phyloP scores from a whole-genome alignment of 2,113 vertebrate species.

The Lagopus leucura region DNA sequence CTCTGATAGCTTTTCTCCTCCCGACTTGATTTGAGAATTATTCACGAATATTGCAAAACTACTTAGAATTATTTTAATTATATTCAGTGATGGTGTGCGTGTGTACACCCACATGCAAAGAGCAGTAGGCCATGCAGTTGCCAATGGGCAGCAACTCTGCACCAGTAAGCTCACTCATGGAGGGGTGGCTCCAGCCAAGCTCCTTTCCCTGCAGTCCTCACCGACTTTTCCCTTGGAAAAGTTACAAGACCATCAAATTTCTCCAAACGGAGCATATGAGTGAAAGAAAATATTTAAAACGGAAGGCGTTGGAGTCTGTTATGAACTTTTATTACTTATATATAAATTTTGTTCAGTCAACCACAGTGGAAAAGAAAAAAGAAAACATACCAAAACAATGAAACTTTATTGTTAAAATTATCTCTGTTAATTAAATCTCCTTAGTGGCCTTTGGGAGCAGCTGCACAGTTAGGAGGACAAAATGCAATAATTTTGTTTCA shows the following conservation, averaged over 20 bases:
- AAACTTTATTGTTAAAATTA: not conserved
- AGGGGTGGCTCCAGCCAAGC: not conserved
- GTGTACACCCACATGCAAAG: not conserved
- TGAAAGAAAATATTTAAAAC: not conserved
- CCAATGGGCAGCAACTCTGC: not conserved
- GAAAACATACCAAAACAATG: not conserved
- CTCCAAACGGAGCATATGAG: rapidly evolving
- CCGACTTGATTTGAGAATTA: slow-evolving; percentile 10
- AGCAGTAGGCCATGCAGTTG: not conserved
- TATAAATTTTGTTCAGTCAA: not conserved
- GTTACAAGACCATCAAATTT: not conserved
- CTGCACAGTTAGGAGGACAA: not conserved
- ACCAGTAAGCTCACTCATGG: not conserved
- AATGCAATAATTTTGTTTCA: not conserved
- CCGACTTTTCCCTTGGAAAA: not conserved
- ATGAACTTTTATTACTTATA: not conserved
- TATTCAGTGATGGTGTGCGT: not conserved
- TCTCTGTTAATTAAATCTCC: not conserved
- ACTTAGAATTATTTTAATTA: slow-evolving; percentile 1
- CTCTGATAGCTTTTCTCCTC: not conserved
- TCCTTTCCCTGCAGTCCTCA: not conserved
- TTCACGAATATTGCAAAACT: not conserved
- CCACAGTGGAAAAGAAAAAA: rapidly evolving
- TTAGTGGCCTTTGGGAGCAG: not conserved
- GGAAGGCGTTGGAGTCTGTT: not conserved